phyloP scores from a whole-genome alignment of 2,113 vertebrate species.

The Petrocephalus zakoni region DNA sequence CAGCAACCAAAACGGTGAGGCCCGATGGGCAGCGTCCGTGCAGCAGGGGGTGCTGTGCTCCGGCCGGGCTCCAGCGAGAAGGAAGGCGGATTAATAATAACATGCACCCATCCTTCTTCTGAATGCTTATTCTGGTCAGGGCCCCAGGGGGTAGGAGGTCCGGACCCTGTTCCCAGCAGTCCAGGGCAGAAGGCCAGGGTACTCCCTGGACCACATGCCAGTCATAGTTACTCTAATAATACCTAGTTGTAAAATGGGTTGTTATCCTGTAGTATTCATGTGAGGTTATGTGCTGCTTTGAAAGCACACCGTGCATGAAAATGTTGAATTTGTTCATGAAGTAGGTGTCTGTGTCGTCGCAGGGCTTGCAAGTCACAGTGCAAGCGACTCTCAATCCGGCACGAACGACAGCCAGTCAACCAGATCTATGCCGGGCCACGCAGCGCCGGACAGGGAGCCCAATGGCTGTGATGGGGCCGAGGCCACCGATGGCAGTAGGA shows the following conservation, averaged over 20 bases:
- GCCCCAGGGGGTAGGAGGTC: not conserved
- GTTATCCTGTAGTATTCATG: not conserved
- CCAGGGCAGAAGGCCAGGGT: not conserved
- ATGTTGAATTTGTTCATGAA: not conserved
- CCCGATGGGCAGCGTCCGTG: not conserved
- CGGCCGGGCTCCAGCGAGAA: not conserved
- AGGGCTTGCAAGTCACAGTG: slow-evolving; percentile 72
- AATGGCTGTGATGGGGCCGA: slow-evolving; percentile 70
- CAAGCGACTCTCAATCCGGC: slow-evolving; percentile 39
- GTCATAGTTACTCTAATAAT: not conserved
- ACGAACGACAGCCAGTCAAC: slow-evolving; percentile 69
- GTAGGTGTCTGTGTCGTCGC: not conserved
- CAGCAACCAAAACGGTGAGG: slow-evolving; percentile 80
- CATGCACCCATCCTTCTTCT: not conserved
- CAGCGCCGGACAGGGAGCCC: slow-evolving; percentile 63
- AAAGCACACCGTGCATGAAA: not conserved
- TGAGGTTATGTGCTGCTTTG: not conserved
- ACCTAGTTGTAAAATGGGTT: not conserved
- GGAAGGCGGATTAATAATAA: not conserved
- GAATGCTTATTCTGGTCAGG: not conserved
- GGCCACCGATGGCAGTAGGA: slow-evolving; percentile 46
- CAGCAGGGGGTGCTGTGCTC: not conserved
- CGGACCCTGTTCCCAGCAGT: not conserved
- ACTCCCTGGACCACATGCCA: not conserved
- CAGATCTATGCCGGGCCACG: slow-evolving; percentile 60